A percentile compares a stretch with the other conserved stretches of the same genome.
These are phyloP conservation scores for Tetanocera ferruginea DNA, from an alignment of 2,888 invertebrate genomes.

Conservation along the genomic window DNA sequence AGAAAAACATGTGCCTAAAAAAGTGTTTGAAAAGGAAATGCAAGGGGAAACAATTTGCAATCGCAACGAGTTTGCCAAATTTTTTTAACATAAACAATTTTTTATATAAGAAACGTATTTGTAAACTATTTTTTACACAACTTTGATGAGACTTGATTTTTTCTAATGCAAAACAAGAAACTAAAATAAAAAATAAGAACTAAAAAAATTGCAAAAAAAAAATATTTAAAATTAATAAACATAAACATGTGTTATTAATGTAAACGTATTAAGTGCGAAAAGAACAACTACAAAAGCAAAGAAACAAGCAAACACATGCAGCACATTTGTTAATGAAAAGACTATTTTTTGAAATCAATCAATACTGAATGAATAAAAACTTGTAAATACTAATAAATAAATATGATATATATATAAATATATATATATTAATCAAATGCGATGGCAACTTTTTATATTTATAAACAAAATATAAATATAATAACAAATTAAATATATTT, in stretches of 20 bases:
- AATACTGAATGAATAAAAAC: not conserved
- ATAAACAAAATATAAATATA: not conserved
- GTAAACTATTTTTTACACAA: conserved; percentile 36
- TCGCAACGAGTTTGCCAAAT: conserved; percentile 41
- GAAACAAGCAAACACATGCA: conserved; percentile 37
- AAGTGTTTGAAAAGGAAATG: conserved; percentile 13
- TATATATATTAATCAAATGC: conserved; percentile 12
- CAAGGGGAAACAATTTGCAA: conserved; percentile 28
- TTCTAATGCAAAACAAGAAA: conserved; percentile 18
- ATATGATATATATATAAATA: not conserved
- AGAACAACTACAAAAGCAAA: conserved; percentile 34
- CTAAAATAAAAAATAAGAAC: conserved; percentile 32
- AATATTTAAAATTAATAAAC: conserved; percentile 39
- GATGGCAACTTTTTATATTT: conserved; percentile 12
- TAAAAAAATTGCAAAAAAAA: conserved; percentile 40
- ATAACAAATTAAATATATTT: conserved; percentile 25
- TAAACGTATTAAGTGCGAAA: conserved; percentile 18
- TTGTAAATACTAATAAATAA: conserved; percentile 5
- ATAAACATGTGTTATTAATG: conserved; percentile 2
- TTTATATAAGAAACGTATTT: conserved; percentile 35
- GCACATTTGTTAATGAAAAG: conserved; percentile 30
- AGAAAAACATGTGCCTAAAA: conserved; percentile 63
- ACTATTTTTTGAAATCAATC: conserved; percentile 26
- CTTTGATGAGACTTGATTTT: conserved; percentile 38
- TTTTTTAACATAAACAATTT: conserved; percentile 23